phyloP scores from a whole-genome alignment of 2,888 invertebrate species.

The Crossocerus cetratus region DNA sequence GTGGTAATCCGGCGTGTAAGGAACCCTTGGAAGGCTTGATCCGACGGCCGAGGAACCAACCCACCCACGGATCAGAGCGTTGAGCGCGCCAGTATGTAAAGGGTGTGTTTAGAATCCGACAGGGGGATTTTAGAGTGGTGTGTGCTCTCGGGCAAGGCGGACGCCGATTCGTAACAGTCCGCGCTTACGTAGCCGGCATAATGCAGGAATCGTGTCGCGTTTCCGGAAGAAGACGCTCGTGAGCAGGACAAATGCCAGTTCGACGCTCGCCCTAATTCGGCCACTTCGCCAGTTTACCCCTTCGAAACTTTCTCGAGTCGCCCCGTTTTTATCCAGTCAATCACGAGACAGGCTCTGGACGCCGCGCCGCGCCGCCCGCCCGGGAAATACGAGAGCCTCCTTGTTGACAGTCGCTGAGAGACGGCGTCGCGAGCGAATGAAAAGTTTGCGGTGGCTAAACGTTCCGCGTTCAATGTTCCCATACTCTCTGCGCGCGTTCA shows the following conservation, averaged over 20 bases:
- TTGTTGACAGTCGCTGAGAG: neutral
- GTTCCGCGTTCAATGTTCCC: slow-evolving; percentile 52
- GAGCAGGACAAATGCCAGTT: slow-evolving; percentile 43
- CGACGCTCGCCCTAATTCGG: neutral
- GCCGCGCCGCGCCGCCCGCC: too few species aligned
- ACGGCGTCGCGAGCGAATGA: neutral
- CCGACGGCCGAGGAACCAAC: slow-evolving; percentile 32
- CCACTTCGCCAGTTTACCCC: neutral
- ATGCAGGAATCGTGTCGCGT: slow-evolving; percentile 72
- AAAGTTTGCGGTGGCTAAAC: slow-evolving; percentile 39
- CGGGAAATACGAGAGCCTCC: neutral
- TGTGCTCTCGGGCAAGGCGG: slow-evolving; percentile 27
- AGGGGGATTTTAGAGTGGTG: slow-evolving; percentile 59
- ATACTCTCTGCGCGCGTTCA: slow-evolving; percentile 51
- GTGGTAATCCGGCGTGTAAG: slow-evolving; percentile 54
- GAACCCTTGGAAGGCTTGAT: slow-evolving; percentile 42
- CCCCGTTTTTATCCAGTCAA: neutral
- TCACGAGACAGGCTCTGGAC: neutral
- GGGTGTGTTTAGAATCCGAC: slow-evolving; percentile 64
- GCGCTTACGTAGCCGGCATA: slow-evolving; percentile 62
- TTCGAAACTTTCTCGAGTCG: neutral
- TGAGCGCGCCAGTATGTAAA: slow-evolving; percentile 54
- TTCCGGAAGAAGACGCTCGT: slow-evolving; percentile 49
- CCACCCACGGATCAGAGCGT: slow-evolving; percentile 55
- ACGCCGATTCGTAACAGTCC: slow-evolving; percentile 71